phyloP scores from a whole-genome alignment of 2,113 vertebrate species.

The Phalacrocorax pelagicus region DNA sequence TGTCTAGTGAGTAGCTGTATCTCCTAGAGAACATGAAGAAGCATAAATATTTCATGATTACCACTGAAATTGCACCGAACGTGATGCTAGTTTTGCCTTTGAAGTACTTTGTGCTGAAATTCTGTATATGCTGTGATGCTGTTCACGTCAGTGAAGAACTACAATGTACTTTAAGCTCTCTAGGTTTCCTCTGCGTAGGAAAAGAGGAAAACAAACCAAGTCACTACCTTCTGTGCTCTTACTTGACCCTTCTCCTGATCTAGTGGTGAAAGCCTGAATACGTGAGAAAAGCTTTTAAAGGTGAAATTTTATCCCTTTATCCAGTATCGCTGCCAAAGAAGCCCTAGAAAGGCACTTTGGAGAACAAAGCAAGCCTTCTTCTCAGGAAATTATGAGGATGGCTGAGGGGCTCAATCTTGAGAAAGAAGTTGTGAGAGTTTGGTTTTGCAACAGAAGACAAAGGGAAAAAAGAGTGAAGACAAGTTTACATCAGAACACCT shows the following conservation, averaged over 20 bases:
- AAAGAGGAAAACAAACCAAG: background rate
- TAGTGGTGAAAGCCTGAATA: background rate
- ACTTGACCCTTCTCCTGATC: background rate
- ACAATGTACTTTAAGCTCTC: background rate
- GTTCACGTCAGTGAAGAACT: background rate
- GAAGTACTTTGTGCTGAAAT: background rate
- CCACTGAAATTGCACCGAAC: background rate
- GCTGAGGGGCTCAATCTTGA: slow-evolving; percentile 95
- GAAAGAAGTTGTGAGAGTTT: slow-evolving; percentile 97
- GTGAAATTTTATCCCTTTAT: background rate
- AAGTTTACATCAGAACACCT: slow-evolving; percentile 90
- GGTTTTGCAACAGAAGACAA: slow-evolving; percentile 98
- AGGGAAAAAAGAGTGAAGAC: slow-evolving; percentile 97
- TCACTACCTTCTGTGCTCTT: background rate
- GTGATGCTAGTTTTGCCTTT: background rate
- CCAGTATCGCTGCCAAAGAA: slow-evolving; percentile 94
- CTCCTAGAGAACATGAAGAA: background rate
- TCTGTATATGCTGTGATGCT: accelerated
- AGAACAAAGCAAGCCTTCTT: slow-evolving; percentile 95
- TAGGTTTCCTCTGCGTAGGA: background rate
- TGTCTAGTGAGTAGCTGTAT: background rate
- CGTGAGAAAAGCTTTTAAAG: background rate
- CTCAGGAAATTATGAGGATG: slow-evolving; percentile 94
- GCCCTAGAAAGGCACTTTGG: slow-evolving; percentile 92
- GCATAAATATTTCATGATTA: background rate